phyloP scores from a whole-genome alignment of 2,113 vertebrate genomes.

The Hepsetus odoe region DNA sequence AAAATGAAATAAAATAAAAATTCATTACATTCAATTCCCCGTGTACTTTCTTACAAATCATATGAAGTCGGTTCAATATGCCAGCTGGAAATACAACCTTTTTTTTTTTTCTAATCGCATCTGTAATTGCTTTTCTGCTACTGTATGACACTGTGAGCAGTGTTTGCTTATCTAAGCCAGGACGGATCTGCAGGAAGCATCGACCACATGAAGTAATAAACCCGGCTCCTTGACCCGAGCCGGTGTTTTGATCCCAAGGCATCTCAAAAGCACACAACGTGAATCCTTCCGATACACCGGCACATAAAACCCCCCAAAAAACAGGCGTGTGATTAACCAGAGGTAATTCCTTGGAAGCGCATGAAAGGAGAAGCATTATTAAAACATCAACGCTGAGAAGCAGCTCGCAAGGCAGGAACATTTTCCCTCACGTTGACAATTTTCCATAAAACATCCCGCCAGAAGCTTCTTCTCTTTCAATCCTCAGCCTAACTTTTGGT shows the following conservation, averaged over 20 bases:
- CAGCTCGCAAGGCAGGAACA: not conserved
- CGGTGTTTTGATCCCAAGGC: constrained; percentile 24
- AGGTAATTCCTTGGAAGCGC: constrained; percentile 16
- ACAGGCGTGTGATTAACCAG: not conserved
- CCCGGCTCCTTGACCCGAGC: constrained; percentile 35
- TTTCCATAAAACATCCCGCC: constrained; percentile 35
- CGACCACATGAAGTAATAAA: constrained; percentile 38
- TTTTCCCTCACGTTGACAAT: constrained; percentile 23
- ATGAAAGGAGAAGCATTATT: constrained; percentile 31
- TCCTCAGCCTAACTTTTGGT: constrained; percentile 14
- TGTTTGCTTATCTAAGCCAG: constrained; percentile 33
- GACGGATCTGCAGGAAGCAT: constrained; percentile 29
- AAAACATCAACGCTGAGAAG: constrained; percentile 37
- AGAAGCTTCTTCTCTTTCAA: constrained; percentile 30
- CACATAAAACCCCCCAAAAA: not conserved
- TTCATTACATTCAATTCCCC: constrained; percentile 34
- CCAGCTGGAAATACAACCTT: not conserved
- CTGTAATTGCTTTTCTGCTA: constrained; percentile 30
- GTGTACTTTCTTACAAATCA: constrained; percentile 26
- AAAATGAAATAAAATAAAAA: constrained; percentile 41
- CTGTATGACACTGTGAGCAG: constrained; percentile 3
- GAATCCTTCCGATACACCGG: constrained; percentile 23
- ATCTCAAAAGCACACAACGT: constrained; percentile 19
- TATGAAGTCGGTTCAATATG: constrained; percentile 23
- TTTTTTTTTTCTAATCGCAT: not conserved